A percentile compares a stretch with the other conserved stretches of the same genome.
Evolutionary conservation across 2,888 invertebrate genomes (phyloP).

Genomic region (Zaprionus lineosus): DNA sequence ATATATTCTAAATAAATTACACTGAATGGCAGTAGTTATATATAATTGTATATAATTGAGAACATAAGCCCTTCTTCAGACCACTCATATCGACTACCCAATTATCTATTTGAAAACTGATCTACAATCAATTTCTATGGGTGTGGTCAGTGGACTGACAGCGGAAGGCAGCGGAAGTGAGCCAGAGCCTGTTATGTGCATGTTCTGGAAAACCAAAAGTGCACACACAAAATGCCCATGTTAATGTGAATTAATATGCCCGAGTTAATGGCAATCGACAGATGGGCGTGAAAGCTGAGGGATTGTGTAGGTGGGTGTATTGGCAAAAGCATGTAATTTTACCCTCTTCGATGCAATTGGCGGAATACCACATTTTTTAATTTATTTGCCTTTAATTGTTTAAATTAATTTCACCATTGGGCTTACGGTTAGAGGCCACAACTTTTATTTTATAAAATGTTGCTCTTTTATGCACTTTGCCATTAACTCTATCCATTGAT

Average conservation of each 20-base stretch:
- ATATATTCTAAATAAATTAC: too few relatives aligned
- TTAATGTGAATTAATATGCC: conserved; percentile 71
- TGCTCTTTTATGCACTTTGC: conserved; percentile 1
- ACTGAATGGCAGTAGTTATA: too few relatives aligned
- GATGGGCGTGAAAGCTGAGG: conserved; percentile 19
- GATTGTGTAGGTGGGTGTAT: too few relatives aligned
- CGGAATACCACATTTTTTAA: conserved; percentile 74
- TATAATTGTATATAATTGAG: too few relatives aligned
- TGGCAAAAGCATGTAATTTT: conserved; percentile 63
- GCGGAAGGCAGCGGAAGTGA: conserved; percentile 17
- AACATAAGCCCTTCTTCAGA: too few relatives aligned
- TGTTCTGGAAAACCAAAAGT: conserved; percentile 62
- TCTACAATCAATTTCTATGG: too few relatives aligned
- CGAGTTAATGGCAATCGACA: conserved; percentile 67
- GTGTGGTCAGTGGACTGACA: too few relatives aligned
- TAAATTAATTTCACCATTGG: conserved; percentile 63
- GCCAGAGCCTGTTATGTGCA: conserved; percentile 27
- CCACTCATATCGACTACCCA: conserved; percentile 16
- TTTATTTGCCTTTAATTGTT: conserved; percentile 75
- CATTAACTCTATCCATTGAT: conserved; percentile 12
- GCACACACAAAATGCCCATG: conserved; percentile 55
- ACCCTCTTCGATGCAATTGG: conserved; percentile 51
- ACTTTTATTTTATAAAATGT: conserved; percentile 20
- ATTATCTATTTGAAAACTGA: too few relatives aligned
- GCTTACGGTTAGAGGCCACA: conserved; percentile 52